These are phyloP conservation scores for Erpobdella octoculata DNA, from an alignment of 2,888 invertebrate species.

Conservation along the genomic window DNA sequence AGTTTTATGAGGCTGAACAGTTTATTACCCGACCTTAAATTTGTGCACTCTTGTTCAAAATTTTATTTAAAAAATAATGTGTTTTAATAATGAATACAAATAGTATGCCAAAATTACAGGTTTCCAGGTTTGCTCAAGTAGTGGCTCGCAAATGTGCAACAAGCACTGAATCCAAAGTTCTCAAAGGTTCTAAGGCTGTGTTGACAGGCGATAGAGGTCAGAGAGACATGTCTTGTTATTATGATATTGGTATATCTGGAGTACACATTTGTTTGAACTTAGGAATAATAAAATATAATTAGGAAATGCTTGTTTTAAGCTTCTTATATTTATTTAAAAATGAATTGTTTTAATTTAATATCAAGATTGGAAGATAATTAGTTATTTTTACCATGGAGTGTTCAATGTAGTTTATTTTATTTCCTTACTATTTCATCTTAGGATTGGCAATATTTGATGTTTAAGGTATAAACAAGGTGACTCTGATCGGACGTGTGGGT, in stretches of 20 bases:
- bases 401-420: not conserved
- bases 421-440: not conserved
- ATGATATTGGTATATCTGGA: too few species aligned
- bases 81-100: too few species aligned
- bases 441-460: not conserved
- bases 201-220: conserved; percentile 28
- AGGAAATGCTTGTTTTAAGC: too few species aligned
- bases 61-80: too few species aligned
- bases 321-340: too few species aligned
- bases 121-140: too few species aligned
- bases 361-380: not conserved
- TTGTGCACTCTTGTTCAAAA: too few species aligned
- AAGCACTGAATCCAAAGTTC: not conserved
- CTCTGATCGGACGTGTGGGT: conserved; percentile 76
- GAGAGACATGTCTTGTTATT: not conserved
- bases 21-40: too few species aligned
- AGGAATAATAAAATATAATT: not conserved
- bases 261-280: not conserved
- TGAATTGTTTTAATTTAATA: not conserved
- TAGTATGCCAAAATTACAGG: too few species aligned
- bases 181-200: conserved; percentile 25
- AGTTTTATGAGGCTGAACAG: too few species aligned
- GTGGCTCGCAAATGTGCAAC: conserved; percentile 6
- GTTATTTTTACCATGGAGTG: not conserved
- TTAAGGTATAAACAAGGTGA: conserved; percentile 73